Percentiles rank a stretch among this genome's conserved stretches.
Evolutionary conservation across 2,797 vertebrate species (phyloP).

Genomic region (Hapalemur alaotrensis): DNA sequence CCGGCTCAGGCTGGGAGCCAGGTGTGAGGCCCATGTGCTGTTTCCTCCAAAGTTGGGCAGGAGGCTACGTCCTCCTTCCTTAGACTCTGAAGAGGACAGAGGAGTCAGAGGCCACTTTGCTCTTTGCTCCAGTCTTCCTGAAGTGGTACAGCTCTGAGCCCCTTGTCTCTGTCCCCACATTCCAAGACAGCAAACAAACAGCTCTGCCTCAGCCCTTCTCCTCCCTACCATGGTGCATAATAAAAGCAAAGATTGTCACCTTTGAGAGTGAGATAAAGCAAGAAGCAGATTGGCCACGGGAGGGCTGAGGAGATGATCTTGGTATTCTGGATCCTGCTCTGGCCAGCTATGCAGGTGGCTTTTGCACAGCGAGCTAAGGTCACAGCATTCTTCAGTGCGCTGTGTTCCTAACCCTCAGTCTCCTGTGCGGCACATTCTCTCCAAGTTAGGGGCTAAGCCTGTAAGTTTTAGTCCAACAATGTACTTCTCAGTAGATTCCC

Average conservation of each 20-base stretch:
- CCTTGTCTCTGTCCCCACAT: background rate
- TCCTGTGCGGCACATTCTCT: background rate
- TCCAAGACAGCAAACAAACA: background rate
- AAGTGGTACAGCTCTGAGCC: background rate
- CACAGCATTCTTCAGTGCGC: background rate
- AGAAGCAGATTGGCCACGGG: background rate
- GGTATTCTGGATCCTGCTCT: background rate
- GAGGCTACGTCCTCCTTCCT: background rate
- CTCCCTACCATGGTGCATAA: background rate
- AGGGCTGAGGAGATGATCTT: background rate
- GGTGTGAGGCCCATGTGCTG: background rate
- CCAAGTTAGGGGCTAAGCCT: background rate
- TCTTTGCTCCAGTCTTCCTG: background rate
- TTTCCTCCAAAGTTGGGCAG: background rate
- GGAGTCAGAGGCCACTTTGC: background rate
- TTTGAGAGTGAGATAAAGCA: background rate
- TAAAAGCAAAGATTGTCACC: background rate
- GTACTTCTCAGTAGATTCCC: background rate
- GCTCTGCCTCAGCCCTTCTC: background rate
- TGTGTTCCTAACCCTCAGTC: background rate
- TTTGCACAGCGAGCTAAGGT: background rate
- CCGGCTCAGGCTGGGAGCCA: background rate
- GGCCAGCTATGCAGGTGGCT: background rate
- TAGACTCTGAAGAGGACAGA: background rate
- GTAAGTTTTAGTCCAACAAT: background rate